Evolutionary conservation across 1,140 invertebrate genomes (phyloP), one percentile per base, ranked within the genome.

Genomic region (Dermatophagoides farinae): DNA sequence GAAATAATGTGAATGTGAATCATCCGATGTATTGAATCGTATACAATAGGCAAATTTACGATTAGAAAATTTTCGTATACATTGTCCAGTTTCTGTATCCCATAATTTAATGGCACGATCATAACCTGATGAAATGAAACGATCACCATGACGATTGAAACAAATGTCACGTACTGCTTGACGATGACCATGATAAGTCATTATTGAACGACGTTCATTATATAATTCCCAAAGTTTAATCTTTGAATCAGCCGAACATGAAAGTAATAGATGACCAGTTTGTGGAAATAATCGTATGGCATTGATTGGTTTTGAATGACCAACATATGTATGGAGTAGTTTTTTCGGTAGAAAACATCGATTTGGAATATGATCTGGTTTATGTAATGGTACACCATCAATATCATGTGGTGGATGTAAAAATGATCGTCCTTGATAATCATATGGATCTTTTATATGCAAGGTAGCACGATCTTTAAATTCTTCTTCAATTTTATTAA

Each of bases 201-300:
- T 76, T n/a, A 98, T 77, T 69, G 89, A 93, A 57, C 90, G 79
- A 62, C 91, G 76, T 52, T 95, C 86, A 62, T 91, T 91, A 70
- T 96, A 99, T 0, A 98, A 92, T 75, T 99, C 91, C 93, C 93
- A 98, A 31, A 98, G 75, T 83, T 96, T 96, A 37, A 98, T 86
- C 67, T 92, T 82, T 66, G 82, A 85, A 73, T 99, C 96, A 92
- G 99, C 96, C 68, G 90, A 86, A 62, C 83, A 85, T 8, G 95
- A 97, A 1, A 99, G 74, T 64, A 98, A 75, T 55, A 99, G 79
- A 76, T 99, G 96, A 0, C 86, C 96, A 14, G 88, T 88, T 65
- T 78, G 76, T 9, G 96, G 96, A 69, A 97, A 95, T 88, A 89
- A 97, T 62, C 86, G 78, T 59, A 97, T 91, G 6, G 88, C 85